Evolutionary conservation across 2,113 vertebrate species (phyloP).

Genomic region (Carettochelys insculpta): DNA sequence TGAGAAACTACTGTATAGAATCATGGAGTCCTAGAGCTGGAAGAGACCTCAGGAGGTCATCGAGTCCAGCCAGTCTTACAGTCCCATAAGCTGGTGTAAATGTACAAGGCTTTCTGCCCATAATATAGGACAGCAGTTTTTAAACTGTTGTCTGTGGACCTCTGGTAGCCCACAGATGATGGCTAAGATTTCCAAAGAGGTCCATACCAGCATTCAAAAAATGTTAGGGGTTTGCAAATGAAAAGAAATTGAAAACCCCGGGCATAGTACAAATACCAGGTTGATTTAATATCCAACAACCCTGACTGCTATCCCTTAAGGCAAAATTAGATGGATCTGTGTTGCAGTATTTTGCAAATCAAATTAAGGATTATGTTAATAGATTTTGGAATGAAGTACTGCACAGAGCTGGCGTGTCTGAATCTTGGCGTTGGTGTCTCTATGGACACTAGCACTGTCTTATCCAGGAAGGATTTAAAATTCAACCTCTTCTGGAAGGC

Average conservation of each 20-base stretch:
- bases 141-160: too few relatives aligned
- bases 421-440: slow-evolving; percentile 58
- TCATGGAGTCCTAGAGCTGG: too few relatives aligned
- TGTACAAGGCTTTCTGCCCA: background rate
- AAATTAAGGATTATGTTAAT: slow-evolving; percentile 60
- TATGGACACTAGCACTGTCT: slow-evolving; percentile 1
- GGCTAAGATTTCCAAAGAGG: too few relatives aligned
- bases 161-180: too few relatives aligned
- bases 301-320: slow-evolving; percentile 51
- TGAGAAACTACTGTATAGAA: background rate
- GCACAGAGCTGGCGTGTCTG: slow-evolving; percentile 35
- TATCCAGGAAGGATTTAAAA: slow-evolving; percentile 43
- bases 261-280: slow-evolving; percentile 41
- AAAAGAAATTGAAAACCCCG: too few relatives aligned
- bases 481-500: slow-evolving; percentile 6
- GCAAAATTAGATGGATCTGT: slow-evolving; percentile 56
- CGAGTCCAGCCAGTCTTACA: too few relatives aligned
- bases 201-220: too few relatives aligned
- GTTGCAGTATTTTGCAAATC: slow-evolving; percentile 67
- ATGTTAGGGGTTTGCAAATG: too few relatives aligned
- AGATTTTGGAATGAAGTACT: slow-evolving; percentile 46
- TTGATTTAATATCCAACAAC: slow-evolving; percentile 53
- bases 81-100: background rate
- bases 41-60: too few relatives aligned
- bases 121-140: background rate